Evolutionary conservation across 2,113 vertebrate genomes (phyloP).

Genomic region (Saguinus imperator): DNA sequence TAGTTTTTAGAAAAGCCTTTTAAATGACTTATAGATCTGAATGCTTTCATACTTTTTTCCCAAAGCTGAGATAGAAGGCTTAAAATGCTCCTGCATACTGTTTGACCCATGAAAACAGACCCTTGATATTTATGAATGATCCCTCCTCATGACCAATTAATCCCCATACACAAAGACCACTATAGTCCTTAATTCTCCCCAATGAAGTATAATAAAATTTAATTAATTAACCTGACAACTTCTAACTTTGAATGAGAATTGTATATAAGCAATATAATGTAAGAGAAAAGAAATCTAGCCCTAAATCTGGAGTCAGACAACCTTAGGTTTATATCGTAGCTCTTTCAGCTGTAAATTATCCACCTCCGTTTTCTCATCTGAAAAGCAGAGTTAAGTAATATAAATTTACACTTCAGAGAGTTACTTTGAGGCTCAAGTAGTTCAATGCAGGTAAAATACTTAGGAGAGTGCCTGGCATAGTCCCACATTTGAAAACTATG

Average conservation of each 20-base stretch:
- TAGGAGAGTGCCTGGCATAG: not conserved
- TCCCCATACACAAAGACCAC: not conserved
- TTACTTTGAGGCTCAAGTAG: not conserved
- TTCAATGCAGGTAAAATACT: not conserved
- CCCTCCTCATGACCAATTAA: not conserved
- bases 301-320: not conserved
- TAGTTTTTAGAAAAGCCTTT: not conserved
- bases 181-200: not conserved
- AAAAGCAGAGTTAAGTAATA: not conserved
- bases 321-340: not conserved
- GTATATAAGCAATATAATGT: not conserved
- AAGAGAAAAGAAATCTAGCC: not conserved
- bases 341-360: not conserved
- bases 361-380: not conserved
- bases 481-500: not conserved
- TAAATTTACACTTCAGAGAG: not conserved
- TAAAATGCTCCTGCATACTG: not conserved
- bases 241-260: not conserved
- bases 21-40: constrained; percentile 15
- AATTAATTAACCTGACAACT: not conserved
- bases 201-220: not conserved
- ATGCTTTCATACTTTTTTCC: not conserved
- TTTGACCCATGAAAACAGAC: not conserved
- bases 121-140: not conserved
- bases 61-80: not conserved